Conservation (phyloP, 2,888 invertebrate species). For the Ochlodes sylvanus region DNA sequence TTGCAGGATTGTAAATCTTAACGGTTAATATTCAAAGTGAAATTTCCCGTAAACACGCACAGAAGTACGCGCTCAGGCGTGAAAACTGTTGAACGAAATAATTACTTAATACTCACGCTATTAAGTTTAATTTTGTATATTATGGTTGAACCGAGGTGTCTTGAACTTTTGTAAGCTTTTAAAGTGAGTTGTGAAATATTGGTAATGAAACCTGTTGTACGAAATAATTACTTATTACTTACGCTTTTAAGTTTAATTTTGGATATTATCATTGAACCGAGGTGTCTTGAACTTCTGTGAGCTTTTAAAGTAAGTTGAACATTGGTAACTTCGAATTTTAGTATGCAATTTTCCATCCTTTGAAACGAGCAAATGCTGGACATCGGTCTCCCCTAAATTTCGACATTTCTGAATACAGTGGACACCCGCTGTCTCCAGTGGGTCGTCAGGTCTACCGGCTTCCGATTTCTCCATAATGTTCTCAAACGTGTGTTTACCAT, state of each 20-base stretch:
- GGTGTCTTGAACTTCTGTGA: background rate
- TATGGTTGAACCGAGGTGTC: slow-evolving; percentile 1
- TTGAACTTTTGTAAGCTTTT: slow-evolving; percentile 25
- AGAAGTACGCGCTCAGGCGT: slow-evolving; percentile 37
- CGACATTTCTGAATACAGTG: too few relatives aligned
- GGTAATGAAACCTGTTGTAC: slow-evolving; percentile 37
- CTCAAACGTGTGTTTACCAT: too few relatives aligned
- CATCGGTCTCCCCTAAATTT: too few relatives aligned
- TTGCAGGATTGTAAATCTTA: slow-evolving; percentile 42
- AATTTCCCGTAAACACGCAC: slow-evolving; percentile 31
- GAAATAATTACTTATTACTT: slow-evolving; percentile 44
- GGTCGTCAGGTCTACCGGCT: too few relatives aligned
- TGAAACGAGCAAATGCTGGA: too few relatives aligned
- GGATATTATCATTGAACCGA: slow-evolving; percentile 5
- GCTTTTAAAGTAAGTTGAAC: slow-evolving; percentile 24
- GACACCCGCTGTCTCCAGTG: too few relatives aligned
- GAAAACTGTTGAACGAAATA: slow-evolving; percentile 42
- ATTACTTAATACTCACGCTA: slow-evolving; percentile 42
- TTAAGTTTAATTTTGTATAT: slow-evolving; percentile 39
- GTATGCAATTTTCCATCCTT: too few relatives aligned
- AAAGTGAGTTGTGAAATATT: slow-evolving; percentile 24
- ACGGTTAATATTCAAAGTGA: slow-evolving; percentile 34
- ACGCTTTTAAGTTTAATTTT: slow-evolving; percentile 39
- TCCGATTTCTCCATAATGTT: too few relatives aligned
- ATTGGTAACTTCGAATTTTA: slow-evolving; percentile 9